Conservation (phyloP, 2,113 vertebrate species). For the Semnopithecus entellus region DNA sequence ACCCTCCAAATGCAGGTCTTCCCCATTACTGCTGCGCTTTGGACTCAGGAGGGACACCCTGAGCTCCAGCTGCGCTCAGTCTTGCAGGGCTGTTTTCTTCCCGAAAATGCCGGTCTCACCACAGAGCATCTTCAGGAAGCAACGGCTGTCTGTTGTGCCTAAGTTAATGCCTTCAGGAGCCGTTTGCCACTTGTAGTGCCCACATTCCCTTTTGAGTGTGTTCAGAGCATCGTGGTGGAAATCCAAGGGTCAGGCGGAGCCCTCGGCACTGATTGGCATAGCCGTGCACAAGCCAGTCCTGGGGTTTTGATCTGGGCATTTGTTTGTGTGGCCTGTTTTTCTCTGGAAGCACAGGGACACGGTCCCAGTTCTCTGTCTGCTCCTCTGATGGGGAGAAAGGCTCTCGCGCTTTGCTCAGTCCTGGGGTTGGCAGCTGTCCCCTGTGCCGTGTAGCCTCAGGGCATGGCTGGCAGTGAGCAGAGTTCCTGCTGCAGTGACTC, state of each 20-base stretch:
- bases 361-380: not conserved
- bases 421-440: not conserved
- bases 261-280: accelerated
- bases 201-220: not conserved
- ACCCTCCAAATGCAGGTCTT: not conserved
- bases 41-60: too few relatives aligned
- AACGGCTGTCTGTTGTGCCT: not conserved
- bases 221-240: not conserved
- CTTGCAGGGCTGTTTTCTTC: not conserved
- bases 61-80: not conserved
- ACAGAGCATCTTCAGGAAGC: not conserved
- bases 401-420: not conserved
- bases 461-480: conserved; percentile 7
- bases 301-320: not conserved
- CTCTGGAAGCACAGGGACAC: not conserved
- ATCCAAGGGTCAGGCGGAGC: not conserved
- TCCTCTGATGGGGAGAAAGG: not conserved
- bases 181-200: too few relatives aligned
- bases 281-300: not conserved
- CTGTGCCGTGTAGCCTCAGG: not conserved
- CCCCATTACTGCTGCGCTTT: not conserved
- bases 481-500: not conserved
- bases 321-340: not conserved
- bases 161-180: accelerated
- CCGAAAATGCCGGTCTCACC: not conserved